These are phyloP conservation scores for Lasioglossum malachurum DNA, from an alignment of 2,888 invertebrate genomes.

Conservation along the genomic window DNA sequence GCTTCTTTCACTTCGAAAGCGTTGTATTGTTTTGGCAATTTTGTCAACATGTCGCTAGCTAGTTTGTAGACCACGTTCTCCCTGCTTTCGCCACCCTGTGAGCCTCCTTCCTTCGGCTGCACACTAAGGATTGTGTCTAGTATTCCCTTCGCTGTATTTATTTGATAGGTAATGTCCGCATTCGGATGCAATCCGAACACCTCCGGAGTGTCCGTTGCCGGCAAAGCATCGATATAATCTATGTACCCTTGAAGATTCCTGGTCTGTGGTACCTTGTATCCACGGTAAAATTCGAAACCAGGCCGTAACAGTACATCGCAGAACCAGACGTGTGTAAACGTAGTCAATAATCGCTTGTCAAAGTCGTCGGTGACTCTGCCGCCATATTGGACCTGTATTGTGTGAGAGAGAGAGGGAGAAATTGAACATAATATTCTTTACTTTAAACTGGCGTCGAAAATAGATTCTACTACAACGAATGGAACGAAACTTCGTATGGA, in stretches of 20 bases:
- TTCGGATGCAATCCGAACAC: constrained; percentile 98
- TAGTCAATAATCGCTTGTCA: constrained; percentile 96
- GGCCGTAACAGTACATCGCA: constrained; percentile 94
- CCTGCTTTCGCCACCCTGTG: constrained; percentile 95
- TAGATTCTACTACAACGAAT: background rate
- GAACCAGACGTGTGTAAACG: constrained; percentile 98
- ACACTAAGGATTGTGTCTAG: constrained; percentile 97
- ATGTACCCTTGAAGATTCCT: constrained; percentile 92
- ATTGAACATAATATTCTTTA: background rate
- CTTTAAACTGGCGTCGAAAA: background rate
- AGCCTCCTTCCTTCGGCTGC: constrained; percentile 98
- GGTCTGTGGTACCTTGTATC: constrained; percentile 95
- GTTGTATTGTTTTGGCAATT: constrained; percentile 94
- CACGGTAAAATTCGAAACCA: constrained; percentile 97
- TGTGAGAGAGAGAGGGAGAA: background rate
- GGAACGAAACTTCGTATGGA: background rate
- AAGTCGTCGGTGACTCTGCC: constrained; percentile 99
- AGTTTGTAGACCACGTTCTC: constrained; percentile 96
- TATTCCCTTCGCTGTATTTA: constrained; percentile 97
- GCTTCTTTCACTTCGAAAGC: constrained; percentile 96
- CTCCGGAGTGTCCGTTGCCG: constrained; percentile 95
- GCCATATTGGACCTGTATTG: constrained; percentile 88
- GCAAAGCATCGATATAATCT: constrained; percentile 94
- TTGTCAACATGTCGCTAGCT: constrained; percentile 96
- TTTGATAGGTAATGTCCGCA: constrained; percentile 99